Percentiles rank a stretch among this genome's conserved stretches.
phyloP scores from a whole-genome alignment of 2,888 invertebrate genomes.

The Phrixothrix hirtus region DNA sequence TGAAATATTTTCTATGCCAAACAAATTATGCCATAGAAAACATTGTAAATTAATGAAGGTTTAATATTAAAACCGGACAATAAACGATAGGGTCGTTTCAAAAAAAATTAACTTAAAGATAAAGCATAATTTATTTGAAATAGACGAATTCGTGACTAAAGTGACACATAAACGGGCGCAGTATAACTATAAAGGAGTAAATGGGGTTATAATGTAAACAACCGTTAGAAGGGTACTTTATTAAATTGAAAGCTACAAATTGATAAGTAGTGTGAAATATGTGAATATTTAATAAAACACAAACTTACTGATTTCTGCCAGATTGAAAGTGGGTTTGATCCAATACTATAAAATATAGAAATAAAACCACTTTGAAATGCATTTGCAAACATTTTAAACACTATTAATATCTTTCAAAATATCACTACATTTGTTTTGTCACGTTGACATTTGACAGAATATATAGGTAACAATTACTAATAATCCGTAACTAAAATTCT shows the following conservation, averaged over 20 bases:
- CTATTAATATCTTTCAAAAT: slow-evolving; percentile 21
- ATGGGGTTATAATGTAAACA: slow-evolving; percentile 5
- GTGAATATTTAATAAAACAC: neutral
- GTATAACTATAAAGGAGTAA: slow-evolving; percentile 3
- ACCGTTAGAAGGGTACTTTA: neutral
- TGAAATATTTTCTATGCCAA: no score
- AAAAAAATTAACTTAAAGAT: slow-evolving; percentile 2
- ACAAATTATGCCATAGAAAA: no score
- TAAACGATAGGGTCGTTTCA: no score
- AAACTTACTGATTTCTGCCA: slow-evolving; percentile 65
- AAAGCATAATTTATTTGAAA: slow-evolving; percentile 1
- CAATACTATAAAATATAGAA: slow-evolving; percentile 69
- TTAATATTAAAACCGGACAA: no score
- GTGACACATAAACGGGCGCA: slow-evolving; percentile 4
- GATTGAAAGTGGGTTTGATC: slow-evolving; percentile 67
- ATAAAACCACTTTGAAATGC: slow-evolving; percentile 70
- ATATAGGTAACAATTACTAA: slow-evolving; percentile 15
- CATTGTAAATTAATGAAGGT: no score
- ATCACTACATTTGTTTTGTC: slow-evolving; percentile 14
- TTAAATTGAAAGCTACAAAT: neutral
- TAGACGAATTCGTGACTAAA: slow-evolving; percentile 8
- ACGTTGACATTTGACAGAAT: slow-evolving; percentile 13
- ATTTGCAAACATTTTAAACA: slow-evolving; percentile 64
- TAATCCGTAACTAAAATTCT: slow-evolving; percentile 38
- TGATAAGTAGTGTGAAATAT: no score